These are phyloP conservation scores for Drusus annulatus DNA, from an alignment of 1,140 invertebrate genomes.

Conservation along the genomic window DNA sequence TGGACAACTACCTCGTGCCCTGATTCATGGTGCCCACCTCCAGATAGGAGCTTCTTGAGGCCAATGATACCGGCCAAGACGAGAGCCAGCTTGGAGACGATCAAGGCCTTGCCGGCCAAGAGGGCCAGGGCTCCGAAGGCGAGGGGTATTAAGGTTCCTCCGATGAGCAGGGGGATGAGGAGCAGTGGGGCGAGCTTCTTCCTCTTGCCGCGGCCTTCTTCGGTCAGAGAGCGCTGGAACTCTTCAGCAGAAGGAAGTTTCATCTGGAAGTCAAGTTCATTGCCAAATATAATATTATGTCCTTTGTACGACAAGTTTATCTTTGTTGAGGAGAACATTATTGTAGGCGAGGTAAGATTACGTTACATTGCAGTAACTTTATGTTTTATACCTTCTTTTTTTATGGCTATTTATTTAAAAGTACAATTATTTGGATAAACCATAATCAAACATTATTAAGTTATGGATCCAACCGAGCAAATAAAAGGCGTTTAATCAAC, in stretches of 20 bases:
- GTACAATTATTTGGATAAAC: too few relatives aligned
- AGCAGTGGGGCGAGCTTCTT: slow-evolving; percentile 81
- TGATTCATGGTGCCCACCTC: slow-evolving; percentile 73
- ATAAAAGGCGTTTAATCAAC: too few relatives aligned
- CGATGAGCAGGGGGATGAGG: slow-evolving; percentile 83
- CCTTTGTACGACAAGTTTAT: too few relatives aligned
- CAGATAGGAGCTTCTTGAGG: slow-evolving; percentile 83
- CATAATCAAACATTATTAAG: too few relatives aligned
- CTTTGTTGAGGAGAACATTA: too few relatives aligned
- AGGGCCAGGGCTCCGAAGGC: slow-evolving; percentile 85
- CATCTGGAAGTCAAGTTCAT: slow-evolving; percentile 64
- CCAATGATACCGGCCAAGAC: slow-evolving; percentile 87
- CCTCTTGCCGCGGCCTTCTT: slow-evolving; percentile 77
- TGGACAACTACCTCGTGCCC: slow-evolving; percentile 82
- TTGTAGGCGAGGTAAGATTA: too few relatives aligned
- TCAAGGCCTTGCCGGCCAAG: slow-evolving; percentile 86
- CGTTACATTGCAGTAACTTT: too few relatives aligned
- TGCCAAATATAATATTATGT: too few relatives aligned
- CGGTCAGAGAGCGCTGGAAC: slow-evolving; percentile 73
- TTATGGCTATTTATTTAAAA: too few relatives aligned
- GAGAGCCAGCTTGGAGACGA: slow-evolving; percentile 86
- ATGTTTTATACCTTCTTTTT: too few relatives aligned
- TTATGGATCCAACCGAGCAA: too few relatives aligned
- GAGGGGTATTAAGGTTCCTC: slow-evolving; percentile 83
- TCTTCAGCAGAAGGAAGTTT: slow-evolving; percentile 78